Conservation (phyloP, 2,113 vertebrate genomes). For the Ariopsis seemanni region DNA sequence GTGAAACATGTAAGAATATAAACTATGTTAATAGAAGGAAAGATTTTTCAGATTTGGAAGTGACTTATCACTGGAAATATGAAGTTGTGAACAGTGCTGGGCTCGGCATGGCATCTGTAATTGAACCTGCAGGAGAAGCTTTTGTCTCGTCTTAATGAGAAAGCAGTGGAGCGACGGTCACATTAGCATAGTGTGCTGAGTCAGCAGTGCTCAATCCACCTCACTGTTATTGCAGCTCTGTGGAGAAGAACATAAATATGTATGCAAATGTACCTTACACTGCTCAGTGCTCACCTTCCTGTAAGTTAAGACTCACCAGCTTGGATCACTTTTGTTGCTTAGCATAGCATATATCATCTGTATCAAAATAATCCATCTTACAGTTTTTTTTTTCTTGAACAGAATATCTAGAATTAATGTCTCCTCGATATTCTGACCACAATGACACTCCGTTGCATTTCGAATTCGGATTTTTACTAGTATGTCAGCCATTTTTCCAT, state of each 20-base stretch:
- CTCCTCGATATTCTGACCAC: neutral
- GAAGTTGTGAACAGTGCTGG: neutral
- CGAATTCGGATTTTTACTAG: neutral
- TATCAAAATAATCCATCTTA: neutral
- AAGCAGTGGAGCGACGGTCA: neutral
- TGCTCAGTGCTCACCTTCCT: neutral
- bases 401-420: neutral
- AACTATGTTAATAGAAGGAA: neutral
- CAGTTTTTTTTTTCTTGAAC: neutral
- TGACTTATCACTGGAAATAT: slow-evolving; percentile 7
- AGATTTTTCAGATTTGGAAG: neutral
- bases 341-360: neutral
- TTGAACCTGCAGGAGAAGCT: slow-evolving; percentile 17
- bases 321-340: neutral
- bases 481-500: too few species aligned
- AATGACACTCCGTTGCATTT: neutral
- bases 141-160: slow-evolving; percentile 24
- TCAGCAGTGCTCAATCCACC: slow-evolving; percentile 18
- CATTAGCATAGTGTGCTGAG: slow-evolving; percentile 23
- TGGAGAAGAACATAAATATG: slow-evolving; percentile 30
- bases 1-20: neutral
- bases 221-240: slow-evolving; percentile 13
- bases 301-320: neutral
- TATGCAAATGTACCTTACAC: slow-evolving; percentile 14
- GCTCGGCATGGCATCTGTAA: slow-evolving; percentile 12